phyloP scores from a whole-genome alignment of 2,113 vertebrate species.

The Phaetusa simplex region DNA sequence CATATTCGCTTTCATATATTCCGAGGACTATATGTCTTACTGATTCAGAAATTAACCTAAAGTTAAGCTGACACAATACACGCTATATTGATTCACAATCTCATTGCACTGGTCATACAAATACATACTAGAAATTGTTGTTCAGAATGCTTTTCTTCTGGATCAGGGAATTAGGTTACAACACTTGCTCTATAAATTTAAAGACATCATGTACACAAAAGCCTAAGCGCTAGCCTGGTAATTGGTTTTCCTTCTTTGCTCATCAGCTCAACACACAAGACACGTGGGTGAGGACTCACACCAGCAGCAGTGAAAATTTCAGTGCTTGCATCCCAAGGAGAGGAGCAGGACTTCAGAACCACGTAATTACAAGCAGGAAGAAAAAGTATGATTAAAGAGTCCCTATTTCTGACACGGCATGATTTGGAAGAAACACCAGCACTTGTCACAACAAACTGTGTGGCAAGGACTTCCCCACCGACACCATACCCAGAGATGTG shows the following conservation, averaged over 20 bases:
- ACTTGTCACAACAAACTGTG: background rate
- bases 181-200: background rate
- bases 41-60: slow-evolving; percentile 5
- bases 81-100: background rate
- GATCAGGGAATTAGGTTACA: background rate
- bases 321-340: background rate
- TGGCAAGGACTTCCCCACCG: background rate
- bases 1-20: background rate
- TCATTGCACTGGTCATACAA: background rate
- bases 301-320: background rate
- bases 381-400: background rate
- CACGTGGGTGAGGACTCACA: background rate
- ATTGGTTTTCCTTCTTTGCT: background rate
- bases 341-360: background rate
- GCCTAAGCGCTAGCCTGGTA: background rate
- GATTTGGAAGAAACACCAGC: background rate
- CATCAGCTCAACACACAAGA: background rate
- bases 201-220: background rate
- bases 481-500: background rate
- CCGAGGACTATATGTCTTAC: background rate
- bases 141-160: background rate
- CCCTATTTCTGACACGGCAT: background rate
- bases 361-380: background rate
- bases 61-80: background rate
- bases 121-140: background rate